Evolutionary conservation across 2,888 invertebrate genomes (phyloP), one percentile per base, ranked within the genome.

Genomic region (Pyrrhia umbra): DNA sequence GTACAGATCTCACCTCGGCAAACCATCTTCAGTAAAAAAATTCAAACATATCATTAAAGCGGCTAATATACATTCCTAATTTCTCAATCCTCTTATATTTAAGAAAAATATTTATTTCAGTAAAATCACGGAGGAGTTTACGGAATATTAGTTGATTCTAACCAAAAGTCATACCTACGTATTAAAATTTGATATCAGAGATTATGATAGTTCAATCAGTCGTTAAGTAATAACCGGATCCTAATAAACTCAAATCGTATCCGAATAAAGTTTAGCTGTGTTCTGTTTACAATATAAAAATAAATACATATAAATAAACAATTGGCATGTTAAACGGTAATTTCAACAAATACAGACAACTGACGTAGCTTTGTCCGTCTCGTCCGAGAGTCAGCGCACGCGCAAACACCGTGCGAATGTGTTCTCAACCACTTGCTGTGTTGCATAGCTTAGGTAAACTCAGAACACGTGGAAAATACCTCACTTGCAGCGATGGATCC

Each of bases 341-440:
- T 66, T 75, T 50, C 50, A 69, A 62, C 62, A 75, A 66, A 64
- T 62, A 68, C 52, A 57, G 60, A 58, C 45, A 27, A 20, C 27
- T 75, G 52, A 80, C 80, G 80, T 73, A 49, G 46, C 20, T 8
- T 20, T 40, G 67, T 61, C 40, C 49, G 50, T 65, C 59, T 70
- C 56, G 50, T 59, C 55, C 37, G 63, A 27, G n/a, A 43, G 37
- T 59, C 46, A 57, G 40, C 59, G 71, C 76, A 76, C 54, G 75
- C 59, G 65, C 76, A 69, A 72, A 79, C 46, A 75, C 45, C 71
- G 70, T 78, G 74, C 43, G 47, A 58, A 55, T 67, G 49, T 63
- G 57, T 64, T 68, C 70, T 51, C 55, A 65, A 60, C 56, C 60
- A 71, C 67, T 75, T 72, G 65, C 65, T 59, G 58, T 45, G 52